These are phyloP conservation scores for Cyprinodon variegatus DNA, from an alignment of 2,113 vertebrate species.

Conservation along the genomic window DNA sequence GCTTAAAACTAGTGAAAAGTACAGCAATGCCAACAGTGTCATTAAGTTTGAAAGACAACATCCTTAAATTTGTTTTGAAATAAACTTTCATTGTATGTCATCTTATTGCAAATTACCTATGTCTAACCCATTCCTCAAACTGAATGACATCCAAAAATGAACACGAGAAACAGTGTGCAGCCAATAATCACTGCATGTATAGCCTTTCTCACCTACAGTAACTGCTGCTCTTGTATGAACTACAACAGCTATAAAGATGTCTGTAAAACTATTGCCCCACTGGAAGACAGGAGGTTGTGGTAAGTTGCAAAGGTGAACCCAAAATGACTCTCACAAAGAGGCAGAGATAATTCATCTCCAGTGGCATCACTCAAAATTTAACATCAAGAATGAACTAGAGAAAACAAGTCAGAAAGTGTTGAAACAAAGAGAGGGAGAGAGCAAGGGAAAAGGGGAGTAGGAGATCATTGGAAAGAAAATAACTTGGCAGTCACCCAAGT, in stretches of 20 bases:
- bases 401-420: conserved; percentile 23
- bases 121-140: conserved; percentile 3
- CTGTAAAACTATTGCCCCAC: conserved; percentile 53
- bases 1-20: not conserved
- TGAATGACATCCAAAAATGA: conserved; percentile 56
- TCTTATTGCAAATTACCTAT: conserved; percentile 26
- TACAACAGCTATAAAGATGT: conserved; percentile 38
- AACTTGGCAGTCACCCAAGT: conserved; percentile 68
- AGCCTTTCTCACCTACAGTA: conserved; percentile 46
- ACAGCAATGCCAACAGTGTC: not conserved
- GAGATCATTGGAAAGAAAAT: conserved; percentile 51
- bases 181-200: conserved; percentile 52
- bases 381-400: conserved; percentile 41
- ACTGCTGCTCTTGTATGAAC: conserved; percentile 39
- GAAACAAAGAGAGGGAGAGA: conserved; percentile 9
- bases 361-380: conserved; percentile 50
- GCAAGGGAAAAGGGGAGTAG: conserved; percentile 40
- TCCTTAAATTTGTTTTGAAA: not conserved
- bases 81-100: not conserved
- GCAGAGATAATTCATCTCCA: conserved; percentile 54
- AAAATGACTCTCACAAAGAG: conserved; percentile 19
- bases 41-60: not conserved
- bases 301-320: conserved; percentile 23
- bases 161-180: conserved; percentile 42
- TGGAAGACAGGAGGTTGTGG: conserved; percentile 46